Evolutionary conservation across 2,797 vertebrate genomes (phyloP).

Genomic region (Emydoidea blandingii): DNA sequence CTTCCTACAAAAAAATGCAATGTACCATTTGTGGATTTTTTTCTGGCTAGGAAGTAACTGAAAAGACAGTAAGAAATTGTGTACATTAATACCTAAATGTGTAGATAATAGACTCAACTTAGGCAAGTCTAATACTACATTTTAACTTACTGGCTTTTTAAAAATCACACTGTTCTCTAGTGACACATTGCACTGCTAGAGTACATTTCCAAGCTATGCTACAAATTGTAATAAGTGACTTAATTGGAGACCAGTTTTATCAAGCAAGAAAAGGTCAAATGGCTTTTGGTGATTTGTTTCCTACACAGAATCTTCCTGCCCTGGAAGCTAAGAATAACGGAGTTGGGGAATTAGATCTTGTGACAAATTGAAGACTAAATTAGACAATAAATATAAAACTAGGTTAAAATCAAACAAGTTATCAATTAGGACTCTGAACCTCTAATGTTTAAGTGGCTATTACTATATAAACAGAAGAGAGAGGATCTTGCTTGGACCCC

Average conservation of each 20-base stretch:
- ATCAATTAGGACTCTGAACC: constrained; percentile 8
- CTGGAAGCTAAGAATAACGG: not conserved
- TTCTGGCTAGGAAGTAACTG: not conserved
- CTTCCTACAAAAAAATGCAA: not conserved
- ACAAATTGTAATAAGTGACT: not conserved
- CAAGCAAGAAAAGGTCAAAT: not conserved
- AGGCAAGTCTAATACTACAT: not conserved
- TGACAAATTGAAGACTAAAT: not conserved
- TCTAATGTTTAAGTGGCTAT: not conserved
- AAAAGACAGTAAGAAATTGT: not conserved
- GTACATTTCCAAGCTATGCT: not conserved
- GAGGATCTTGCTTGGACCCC: accelerated
- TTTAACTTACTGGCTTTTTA: not conserved
- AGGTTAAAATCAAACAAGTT: not conserved
- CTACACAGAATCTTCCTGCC: not conserved
- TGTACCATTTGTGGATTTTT: not conserved
- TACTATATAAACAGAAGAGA: constrained; percentile 28
- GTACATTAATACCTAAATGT: not conserved
- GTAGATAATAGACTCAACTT: not conserved
- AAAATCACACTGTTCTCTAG: not conserved
- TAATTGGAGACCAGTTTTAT: not conserved
- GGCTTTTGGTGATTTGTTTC: not conserved
- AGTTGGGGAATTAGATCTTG: not conserved
- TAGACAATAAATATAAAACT: not conserved
- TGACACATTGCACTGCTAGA: not conserved